phyloP scores from a whole-genome alignment of 2,888 invertebrate genomes.

The Baccha elongata region DNA sequence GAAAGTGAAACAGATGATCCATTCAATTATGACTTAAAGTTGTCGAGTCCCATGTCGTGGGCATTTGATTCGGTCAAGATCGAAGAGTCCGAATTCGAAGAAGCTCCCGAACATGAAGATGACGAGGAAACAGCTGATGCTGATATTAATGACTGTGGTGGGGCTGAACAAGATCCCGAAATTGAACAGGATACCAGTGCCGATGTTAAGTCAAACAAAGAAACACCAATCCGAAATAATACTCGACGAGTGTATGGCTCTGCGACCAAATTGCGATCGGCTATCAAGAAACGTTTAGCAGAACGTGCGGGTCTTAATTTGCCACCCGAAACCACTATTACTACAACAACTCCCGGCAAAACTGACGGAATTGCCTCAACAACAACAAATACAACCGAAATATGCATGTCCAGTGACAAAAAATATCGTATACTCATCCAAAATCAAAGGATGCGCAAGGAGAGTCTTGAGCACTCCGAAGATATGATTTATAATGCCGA shows the following conservation, averaged over 20 bases:
- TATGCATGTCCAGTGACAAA: constrained; percentile 79
- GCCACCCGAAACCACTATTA: constrained; percentile 67
- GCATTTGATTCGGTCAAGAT: constrained; percentile 81
- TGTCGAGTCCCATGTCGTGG: constrained; percentile 82
- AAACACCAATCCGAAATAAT: constrained; percentile 31
- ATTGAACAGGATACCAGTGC: constrained; percentile 18
- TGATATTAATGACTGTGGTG: constrained; percentile 78
- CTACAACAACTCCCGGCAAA: constrained; percentile 69
- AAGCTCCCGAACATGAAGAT: constrained; percentile 76
- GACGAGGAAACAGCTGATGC: constrained; percentile 78
- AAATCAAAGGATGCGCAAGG: constrained; percentile 82
- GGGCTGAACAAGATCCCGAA: constrained; percentile 19
- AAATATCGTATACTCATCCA: constrained; percentile 81
- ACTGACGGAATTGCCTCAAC: constrained; percentile 50
- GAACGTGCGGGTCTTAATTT: constrained; percentile 37
- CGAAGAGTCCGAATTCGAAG: constrained; percentile 81
- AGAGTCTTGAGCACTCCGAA: constrained; percentile 81
- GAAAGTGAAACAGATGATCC: constrained; percentile 75
- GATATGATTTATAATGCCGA: constrained; percentile 82
- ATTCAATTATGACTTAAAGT: constrained; percentile 81
- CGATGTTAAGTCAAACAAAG: constrained; percentile 21
- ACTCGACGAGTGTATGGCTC: constrained; percentile 60
- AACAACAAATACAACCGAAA: constrained; percentile 73
- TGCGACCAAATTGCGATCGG: constrained; percentile 43
- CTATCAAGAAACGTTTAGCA: constrained; percentile 49